Evolutionary conservation across 2,113 vertebrate species (phyloP).

Genomic region (Pterophyllum scalare): DNA sequence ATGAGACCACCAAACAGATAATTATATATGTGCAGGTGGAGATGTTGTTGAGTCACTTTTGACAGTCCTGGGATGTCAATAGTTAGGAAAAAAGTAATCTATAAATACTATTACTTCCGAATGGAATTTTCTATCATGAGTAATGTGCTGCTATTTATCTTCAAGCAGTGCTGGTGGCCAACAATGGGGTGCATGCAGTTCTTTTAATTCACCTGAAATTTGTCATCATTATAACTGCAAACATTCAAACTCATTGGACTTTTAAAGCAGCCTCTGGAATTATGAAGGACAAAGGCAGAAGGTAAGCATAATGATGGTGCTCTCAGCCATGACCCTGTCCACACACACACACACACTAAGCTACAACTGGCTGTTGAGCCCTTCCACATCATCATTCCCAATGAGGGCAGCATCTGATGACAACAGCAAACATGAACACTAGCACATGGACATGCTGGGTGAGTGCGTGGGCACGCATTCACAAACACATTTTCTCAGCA

Average conservation of each 20-base stretch:
- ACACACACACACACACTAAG: not conserved
- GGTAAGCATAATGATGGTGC: not conserved
- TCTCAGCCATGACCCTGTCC: slow-evolving; percentile 11
- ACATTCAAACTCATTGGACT: slow-evolving; percentile 10
- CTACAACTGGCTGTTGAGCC: slow-evolving; percentile 28
- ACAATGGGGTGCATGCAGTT: not conserved
- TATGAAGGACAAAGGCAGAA: not conserved
- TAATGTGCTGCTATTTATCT: not conserved
- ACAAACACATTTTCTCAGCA: slow-evolving; percentile 45
- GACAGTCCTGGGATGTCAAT: not conserved
- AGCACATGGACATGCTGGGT: slow-evolving; percentile 1
- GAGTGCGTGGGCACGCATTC: slow-evolving; percentile 6
- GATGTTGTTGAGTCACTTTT: not conserved
- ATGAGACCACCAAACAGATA: not conserved
- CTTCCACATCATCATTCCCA: not conserved
- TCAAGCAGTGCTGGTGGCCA: not conserved
- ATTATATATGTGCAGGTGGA: not conserved
- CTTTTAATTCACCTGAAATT: slow-evolving; percentile 6
- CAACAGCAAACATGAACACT: not conserved
- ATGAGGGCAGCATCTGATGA: slow-evolving; percentile 9
- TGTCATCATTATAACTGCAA: not conserved
- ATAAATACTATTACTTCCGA: not conserved
- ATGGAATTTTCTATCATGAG: not conserved
- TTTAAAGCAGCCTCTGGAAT: slow-evolving; percentile 18
- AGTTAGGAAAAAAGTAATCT: not conserved